These are phyloP conservation scores for Speoplatyrhinus poulsoni DNA, from an alignment of 2,113 vertebrate species.

Conservation along the genomic window DNA sequence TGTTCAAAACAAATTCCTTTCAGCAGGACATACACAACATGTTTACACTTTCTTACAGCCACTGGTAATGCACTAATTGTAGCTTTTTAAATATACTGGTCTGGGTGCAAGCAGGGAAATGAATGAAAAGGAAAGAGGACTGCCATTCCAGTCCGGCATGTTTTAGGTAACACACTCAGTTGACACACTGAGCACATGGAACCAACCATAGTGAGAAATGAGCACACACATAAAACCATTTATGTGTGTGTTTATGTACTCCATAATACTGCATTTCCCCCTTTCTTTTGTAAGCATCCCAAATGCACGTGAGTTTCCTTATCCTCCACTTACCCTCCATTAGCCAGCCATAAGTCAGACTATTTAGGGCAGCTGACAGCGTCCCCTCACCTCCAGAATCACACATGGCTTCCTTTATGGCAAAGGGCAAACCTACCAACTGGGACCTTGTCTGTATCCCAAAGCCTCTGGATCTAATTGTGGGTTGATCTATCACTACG, in stretches of 20 bases:
- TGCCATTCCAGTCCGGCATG: background rate
- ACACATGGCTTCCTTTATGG: conserved; percentile 57
- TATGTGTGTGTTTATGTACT: conserved; percentile 18
- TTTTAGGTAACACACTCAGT: conserved; percentile 5
- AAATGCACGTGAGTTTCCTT: background rate
- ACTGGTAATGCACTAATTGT: conserved; percentile 29
- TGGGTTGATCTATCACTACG: conserved; percentile 43
- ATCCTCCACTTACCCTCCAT: background rate
- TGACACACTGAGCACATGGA: conserved; percentile 21
- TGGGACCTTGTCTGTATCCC: conserved; percentile 12
- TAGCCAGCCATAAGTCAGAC: conserved; percentile 29
- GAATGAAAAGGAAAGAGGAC: conserved; percentile 1
- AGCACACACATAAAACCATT: conserved; percentile 10
- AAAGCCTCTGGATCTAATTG: conserved; percentile 66
- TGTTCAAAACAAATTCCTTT: conserved; percentile 12
- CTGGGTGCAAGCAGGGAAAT: background rate
- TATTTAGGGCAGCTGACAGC: conserved; percentile 14
- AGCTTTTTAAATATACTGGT: conserved; percentile 17
- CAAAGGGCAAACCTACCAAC: conserved; percentile 11
- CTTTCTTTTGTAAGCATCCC: background rate
- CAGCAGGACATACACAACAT: background rate
- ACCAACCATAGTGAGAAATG: conserved; percentile 27
- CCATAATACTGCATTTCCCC: background rate
- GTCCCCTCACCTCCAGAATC: conserved; percentile 41
- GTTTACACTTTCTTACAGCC: conserved; percentile 24